Evolutionary conservation across 2,797 vertebrate species (phyloP).

Genomic region (Pantherophis vulpinus): DNA sequence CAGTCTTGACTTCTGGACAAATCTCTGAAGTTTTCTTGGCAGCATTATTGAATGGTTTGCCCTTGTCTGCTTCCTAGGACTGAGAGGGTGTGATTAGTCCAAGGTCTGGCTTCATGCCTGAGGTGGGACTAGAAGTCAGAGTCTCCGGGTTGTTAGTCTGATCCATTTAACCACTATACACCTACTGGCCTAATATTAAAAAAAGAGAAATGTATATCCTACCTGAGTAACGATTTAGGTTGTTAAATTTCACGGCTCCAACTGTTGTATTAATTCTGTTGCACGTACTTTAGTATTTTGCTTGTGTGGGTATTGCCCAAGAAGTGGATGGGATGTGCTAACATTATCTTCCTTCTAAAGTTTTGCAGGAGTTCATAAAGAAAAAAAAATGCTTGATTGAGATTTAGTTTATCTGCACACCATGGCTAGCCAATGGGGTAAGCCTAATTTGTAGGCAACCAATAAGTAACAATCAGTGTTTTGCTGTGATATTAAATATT

Average conservation of each 20-base stretch:
- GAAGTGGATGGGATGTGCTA: background rate
- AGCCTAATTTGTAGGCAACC: background rate
- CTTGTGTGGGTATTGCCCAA: conserved; percentile 15
- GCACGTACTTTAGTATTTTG: background rate
- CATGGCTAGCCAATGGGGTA: background rate
- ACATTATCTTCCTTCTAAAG: conserved; percentile 1
- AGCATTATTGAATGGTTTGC: background rate
- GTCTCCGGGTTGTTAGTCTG: background rate
- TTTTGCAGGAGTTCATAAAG: background rate
- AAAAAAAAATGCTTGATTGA: conserved; percentile 2
- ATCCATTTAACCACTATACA: background rate
- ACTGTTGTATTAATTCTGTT: background rate
- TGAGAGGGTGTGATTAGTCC: background rate
- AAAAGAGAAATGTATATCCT: background rate
- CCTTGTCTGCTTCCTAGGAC: background rate
- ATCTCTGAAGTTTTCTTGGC: background rate
- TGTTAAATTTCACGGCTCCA: background rate
- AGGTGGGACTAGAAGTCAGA: background rate
- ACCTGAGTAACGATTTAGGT: background rate
- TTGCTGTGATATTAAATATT: conserved; percentile 21
- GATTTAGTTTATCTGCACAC: background rate
- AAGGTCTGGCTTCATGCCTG: background rate
- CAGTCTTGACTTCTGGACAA: background rate
- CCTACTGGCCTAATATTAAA: background rate
- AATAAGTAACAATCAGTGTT: background rate